These are phyloP conservation scores for Charanyca ferruginea DNA, from an alignment of 2,888 invertebrate genomes.

Conservation along the genomic window DNA sequence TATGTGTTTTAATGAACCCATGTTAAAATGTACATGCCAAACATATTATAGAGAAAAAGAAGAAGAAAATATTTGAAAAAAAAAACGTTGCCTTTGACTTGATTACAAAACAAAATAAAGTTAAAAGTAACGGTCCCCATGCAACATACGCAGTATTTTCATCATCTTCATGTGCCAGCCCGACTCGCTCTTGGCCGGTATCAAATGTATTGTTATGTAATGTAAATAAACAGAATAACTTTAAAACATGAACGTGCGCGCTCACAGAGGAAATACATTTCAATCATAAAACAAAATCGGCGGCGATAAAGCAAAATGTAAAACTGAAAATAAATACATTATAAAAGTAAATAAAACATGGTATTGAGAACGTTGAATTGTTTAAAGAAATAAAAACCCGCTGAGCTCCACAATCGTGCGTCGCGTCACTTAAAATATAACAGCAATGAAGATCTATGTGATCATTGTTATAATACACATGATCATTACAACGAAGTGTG, in stretches of 20 bases:
- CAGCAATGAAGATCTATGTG: constrained; percentile 21
- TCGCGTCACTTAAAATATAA: neutral
- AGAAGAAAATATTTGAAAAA: too few species aligned
- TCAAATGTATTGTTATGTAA: too few species aligned
- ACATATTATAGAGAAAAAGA: too few species aligned
- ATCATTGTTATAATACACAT: constrained; percentile 12
- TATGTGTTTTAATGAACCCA: too few species aligned
- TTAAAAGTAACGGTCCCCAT: too few species aligned
- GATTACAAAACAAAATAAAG: too few species aligned
- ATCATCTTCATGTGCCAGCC: too few species aligned
- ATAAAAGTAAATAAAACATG: constrained; percentile 26
- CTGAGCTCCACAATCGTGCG: neutral
- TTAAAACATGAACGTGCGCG: neutral
- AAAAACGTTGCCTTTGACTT: too few species aligned
- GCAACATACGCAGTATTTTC: too few species aligned
- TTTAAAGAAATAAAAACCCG: constrained; percentile 12
- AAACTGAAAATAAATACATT: constrained; percentile 29
- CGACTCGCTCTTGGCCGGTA: too few species aligned
- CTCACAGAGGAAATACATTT: constrained; percentile 5
- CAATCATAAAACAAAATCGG: constrained; percentile 7
- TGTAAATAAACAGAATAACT: constrained; percentile 1
- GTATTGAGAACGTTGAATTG: neutral
- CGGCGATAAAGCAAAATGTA: constrained; percentile 26
- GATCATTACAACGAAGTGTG: constrained; percentile 12
- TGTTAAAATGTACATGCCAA: too few species aligned